Conservation (phyloP, 2,888 invertebrate species). For the Chironomus riparius region DNA sequence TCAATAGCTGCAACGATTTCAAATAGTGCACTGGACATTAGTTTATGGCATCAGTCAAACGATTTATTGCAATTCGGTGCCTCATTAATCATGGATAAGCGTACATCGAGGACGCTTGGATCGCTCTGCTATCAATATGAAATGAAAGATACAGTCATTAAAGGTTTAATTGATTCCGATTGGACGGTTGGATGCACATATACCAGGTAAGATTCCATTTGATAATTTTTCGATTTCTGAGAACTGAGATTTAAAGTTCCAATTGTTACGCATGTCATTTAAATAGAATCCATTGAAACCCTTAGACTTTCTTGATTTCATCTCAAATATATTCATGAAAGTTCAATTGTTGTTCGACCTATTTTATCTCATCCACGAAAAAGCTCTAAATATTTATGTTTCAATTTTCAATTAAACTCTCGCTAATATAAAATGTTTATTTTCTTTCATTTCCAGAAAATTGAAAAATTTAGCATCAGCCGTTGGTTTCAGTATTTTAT, state of each 20-base stretch:
- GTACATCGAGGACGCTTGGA: constrained; percentile 36
- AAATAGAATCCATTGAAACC: not conserved
- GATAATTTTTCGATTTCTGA: not conserved
- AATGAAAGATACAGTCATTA: constrained; percentile 36
- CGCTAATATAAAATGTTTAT: too few relatives aligned
- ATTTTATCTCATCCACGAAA: not conserved
- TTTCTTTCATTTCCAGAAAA: constrained; percentile 31
- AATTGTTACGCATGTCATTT: not conserved
- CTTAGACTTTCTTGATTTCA: not conserved
- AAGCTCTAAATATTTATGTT: not conserved
- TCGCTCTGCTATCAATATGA: constrained; percentile 40
- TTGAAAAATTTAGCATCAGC: constrained; percentile 35
- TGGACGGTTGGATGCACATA: constrained; percentile 40
- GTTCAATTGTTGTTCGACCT: not conserved
- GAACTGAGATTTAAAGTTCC: not conserved
- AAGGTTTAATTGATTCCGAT: constrained; percentile 40
- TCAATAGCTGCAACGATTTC: constrained; percentile 38
- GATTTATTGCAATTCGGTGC: constrained; percentile 38
- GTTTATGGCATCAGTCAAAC: constrained; percentile 41
- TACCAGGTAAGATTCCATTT: constrained; percentile 33
- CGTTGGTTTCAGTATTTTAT: constrained; percentile 37
- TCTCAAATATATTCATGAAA: not conserved
- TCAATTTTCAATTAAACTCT: constrained; percentile 14
- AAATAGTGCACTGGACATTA: constrained; percentile 37
- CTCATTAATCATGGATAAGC: constrained; percentile 32